These are phyloP conservation scores for Thripadectes ignobilis DNA, from an alignment of 2,797 vertebrate species.

Conservation along the genomic window DNA sequence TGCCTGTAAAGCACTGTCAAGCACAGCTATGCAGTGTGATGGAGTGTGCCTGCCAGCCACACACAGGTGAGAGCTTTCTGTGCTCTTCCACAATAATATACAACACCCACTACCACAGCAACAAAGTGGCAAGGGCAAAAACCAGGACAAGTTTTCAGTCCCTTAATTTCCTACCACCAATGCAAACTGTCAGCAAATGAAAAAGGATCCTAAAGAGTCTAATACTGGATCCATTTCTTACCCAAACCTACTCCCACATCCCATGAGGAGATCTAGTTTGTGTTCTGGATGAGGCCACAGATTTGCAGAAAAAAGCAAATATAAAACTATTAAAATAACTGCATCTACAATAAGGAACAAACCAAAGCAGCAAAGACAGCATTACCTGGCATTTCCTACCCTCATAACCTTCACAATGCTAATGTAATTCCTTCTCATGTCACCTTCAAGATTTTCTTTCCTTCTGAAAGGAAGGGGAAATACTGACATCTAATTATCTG, in stretches of 20 bases:
- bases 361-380: neutral
- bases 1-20: neutral
- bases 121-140: rapidly evolving
- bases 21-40: rapidly evolving
- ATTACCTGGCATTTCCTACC: neutral
- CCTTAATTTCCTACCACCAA: neutral
- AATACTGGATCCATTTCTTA: neutral
- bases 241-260: neutral
- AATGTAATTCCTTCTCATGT: neutral
- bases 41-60: neutral
- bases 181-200: neutral
- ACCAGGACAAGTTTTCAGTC: rapidly evolving
- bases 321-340: neutral
- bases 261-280: neutral
- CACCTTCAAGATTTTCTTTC: neutral
- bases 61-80: neutral
- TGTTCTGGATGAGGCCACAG: neutral
- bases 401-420: rapidly evolving
- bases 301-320: neutral
- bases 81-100: neutral
- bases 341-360: neutral
- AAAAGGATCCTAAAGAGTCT: neutral
- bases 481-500: neutral
- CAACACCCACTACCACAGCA: neutral
- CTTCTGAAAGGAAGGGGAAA: neutral